Evolutionary conservation across 2,888 invertebrate genomes (phyloP), one percentile per base, ranked within the genome.

Genomic region (Ellobium chinense): DNA sequence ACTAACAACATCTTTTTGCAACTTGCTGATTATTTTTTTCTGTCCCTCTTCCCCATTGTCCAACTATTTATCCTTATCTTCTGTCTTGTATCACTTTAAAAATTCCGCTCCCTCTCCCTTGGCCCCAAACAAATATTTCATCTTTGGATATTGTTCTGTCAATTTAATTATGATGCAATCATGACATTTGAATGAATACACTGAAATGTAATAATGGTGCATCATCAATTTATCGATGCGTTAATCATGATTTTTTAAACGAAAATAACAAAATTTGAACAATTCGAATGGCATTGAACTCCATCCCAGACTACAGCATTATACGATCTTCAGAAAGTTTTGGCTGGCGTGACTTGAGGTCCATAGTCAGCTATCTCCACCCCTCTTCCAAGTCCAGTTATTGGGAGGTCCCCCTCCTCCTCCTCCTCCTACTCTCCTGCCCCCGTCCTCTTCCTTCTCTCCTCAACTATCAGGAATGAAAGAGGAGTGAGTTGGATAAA

Each of bases 241-340:
- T n/a, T n/a, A n/a, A n/a, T n/a, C n/a, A n/a, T n/a, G n/a, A n/a
- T n/a, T n/a, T n/a, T n/a, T n/a, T n/a, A n/a, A n/a, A n/a, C n/a
- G n/a, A n/a, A n/a, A n/a, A n/a, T n/a, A n/a, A n/a, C n/a, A n/a
- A n/a, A n/a, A n/a, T n/a, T n/a, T n/a, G n/a, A n/a, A n/a, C n/a
- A n/a, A n/a, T n/a, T n/a, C n/a, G n/a, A n/a, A n/a, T n/a, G n/a
- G n/a, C n/a, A n/a, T n/a, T n/a, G n/a, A n/a, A n/a, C n/a, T n/a
- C n/a, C n/a, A n/a, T n/a, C n/a, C n/a, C n/a, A 70, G 70, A 56
- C 70, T 7, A 21, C 9, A 4, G 56, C 56, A 56, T 56, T 70
- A 34, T 70, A 70, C 34, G 70, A 56, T 29, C 69, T 69, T 46
- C 69, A 69, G 31, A 69, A 69, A 54, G 69, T 69, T 5, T 31